Percentiles rank a stretch among this genome's conserved stretches.
These are phyloP conservation scores for Aptenodytes patagonicus DNA, from an alignment of 2,113 vertebrate genomes.

Conservation along the genomic window DNA sequence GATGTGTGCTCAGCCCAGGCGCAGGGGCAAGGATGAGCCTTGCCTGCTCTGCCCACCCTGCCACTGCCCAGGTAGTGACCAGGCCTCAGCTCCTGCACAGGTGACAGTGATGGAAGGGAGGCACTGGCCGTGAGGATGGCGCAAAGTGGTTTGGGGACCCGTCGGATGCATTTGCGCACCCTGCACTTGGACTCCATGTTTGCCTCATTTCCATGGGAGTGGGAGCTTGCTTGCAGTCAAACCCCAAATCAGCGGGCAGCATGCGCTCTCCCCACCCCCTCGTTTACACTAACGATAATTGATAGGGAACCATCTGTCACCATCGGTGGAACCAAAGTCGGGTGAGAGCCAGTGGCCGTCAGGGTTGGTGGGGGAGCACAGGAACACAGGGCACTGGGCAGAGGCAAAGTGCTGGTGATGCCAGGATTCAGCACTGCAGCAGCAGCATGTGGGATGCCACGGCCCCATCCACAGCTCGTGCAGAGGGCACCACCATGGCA, in stretches of 20 bases:
- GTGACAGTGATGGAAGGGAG: not conserved
- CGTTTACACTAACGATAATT: not conserved
- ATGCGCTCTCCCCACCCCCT: not conserved
- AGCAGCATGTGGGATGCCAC: rapidly evolving
- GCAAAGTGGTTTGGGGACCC: not conserved
- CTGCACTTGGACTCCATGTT: not conserved
- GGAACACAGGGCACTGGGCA: not conserved
- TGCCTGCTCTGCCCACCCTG: not conserved
- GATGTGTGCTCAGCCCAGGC: rapidly evolving
- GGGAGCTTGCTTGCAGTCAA: not conserved
- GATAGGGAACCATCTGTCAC: not conserved
- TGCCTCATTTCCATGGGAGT: not conserved
- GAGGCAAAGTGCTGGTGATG: not conserved
- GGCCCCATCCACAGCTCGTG: rapidly evolving
- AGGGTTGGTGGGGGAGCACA: not conserved
- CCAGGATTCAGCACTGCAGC: not conserved
- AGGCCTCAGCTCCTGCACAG: not conserved
- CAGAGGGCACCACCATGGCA: not conserved
- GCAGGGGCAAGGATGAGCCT: not conserved
- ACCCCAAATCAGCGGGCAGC: not conserved
- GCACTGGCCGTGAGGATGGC: not conserved
- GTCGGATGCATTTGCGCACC: too few relatives aligned
- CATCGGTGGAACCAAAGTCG: rapidly evolving
- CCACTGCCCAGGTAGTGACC: rapidly evolving
- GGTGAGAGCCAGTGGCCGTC: not conserved